These are phyloP conservation scores for Catotricha subobsoleta DNA, from an alignment of 2,888 invertebrate species.

Conservation along the genomic window DNA sequence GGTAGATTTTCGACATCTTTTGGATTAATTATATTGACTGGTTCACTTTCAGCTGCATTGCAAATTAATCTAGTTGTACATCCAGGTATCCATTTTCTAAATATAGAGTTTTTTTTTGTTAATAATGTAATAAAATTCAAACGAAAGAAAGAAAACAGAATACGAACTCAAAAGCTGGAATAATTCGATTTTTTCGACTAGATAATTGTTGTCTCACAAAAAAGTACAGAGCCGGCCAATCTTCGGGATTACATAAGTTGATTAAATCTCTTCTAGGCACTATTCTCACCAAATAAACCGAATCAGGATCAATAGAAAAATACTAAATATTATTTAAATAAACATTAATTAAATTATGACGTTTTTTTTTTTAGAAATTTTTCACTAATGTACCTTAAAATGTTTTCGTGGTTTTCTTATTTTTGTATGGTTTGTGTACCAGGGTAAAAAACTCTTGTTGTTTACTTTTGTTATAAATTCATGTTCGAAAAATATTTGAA, in stretches of 20 bases:
- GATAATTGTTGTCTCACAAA: conserved; percentile 48
- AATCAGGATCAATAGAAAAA: conserved; percentile 31
- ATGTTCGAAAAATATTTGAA: conserved; percentile 48
- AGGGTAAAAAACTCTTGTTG: conserved; percentile 47
- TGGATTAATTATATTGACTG: neutral
- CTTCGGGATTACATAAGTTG: conserved; percentile 32
- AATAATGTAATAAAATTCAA: neutral
- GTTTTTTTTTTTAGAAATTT: too few relatives aligned
- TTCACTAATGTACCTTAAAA: too few relatives aligned
- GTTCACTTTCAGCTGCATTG: conserved; percentile 15
- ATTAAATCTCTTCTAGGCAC: conserved; percentile 38
- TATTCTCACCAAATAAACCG: conserved; percentile 45
- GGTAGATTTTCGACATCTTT: conserved; percentile 17
- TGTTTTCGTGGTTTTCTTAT: conserved; percentile 18
- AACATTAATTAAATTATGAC: too few relatives aligned
- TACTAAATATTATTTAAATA: too few relatives aligned
- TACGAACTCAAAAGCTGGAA: conserved; percentile 57
- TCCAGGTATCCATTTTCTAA: conserved; percentile 51
- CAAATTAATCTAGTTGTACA: conserved; percentile 47
- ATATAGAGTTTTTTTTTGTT: conserved; percentile 11
- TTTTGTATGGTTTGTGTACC: conserved; percentile 29
- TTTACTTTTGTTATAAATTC: conserved; percentile 41
- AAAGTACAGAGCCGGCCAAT: conserved; percentile 46
- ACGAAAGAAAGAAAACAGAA: neutral
- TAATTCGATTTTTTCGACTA: conserved; percentile 39